Percentiles rank a stretch among this genome's conserved stretches.
Evolutionary conservation across 1,140 invertebrate genomes (phyloP).

Genomic region (Goniozus legneri): DNA sequence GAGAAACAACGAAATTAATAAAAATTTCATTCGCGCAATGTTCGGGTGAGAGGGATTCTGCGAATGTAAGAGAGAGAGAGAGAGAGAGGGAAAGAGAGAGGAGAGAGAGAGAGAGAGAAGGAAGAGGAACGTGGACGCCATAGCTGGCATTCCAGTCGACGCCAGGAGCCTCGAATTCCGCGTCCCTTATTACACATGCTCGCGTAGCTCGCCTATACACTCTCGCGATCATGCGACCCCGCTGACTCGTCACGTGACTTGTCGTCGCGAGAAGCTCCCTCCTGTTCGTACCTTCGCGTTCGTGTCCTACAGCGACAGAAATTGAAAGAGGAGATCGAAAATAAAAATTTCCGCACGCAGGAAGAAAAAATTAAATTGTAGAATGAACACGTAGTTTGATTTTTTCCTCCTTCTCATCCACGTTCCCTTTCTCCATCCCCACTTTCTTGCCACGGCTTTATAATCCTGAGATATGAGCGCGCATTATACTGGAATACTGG

Average conservation of each 20-base stretch:
- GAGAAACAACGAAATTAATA: no score
- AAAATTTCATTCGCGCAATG: no score
- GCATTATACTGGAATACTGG: conserved; percentile 44
- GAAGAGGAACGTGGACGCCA: conserved; percentile 4
- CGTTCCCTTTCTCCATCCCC: conserved; percentile 9
- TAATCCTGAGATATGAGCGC: conserved; percentile 54
- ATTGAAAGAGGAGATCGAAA: no score
- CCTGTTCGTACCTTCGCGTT: background rate
- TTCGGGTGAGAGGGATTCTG: no score
- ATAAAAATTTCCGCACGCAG: no score
- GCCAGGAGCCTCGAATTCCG: conserved; percentile 25
- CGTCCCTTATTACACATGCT: conserved; percentile 32
- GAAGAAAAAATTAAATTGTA: no score
- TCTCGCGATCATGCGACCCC: no score
- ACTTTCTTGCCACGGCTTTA: conserved; percentile 29
- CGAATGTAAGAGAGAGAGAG: no score
- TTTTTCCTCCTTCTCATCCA: background rate
- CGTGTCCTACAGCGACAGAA: no score
- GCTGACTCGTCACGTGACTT: no score
- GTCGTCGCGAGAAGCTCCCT: background rate
- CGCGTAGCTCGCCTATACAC: conserved; percentile 17
- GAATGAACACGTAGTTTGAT: conserved; percentile 14
- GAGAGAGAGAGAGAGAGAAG: no score
- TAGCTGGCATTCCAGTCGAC: conserved; percentile 23
- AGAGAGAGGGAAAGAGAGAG: no score